Conservation (phyloP, 2,888 invertebrate species). For the Microdon myrmicae region DNA sequence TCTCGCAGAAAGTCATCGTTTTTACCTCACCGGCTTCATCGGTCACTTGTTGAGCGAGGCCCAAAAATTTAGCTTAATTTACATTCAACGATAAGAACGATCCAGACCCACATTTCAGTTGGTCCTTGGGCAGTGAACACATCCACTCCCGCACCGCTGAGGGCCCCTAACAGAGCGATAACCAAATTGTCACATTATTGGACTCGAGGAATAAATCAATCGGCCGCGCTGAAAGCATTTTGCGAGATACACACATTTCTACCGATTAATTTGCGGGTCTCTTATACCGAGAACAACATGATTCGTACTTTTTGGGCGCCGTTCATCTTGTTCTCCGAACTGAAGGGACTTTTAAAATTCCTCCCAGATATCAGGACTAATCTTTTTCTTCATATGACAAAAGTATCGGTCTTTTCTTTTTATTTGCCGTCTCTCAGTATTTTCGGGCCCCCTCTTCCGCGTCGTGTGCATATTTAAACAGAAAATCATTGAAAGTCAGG, state of each 20-base stretch:
- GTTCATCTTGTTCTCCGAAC: conserved; percentile 12
- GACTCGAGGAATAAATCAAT: conserved; percentile 48
- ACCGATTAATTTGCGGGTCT: conserved; percentile 43
- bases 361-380: conserved; percentile 45
- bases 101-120: too few species aligned
- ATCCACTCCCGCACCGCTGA: conserved; percentile 25
- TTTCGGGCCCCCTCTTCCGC: conserved; percentile 1
- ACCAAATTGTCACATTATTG: conserved; percentile 50
- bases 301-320: neutral
- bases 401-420: conserved; percentile 31
- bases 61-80: too few species aligned
- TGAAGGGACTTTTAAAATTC: conserved; percentile 48
- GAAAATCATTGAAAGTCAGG: conserved; percentile 29
- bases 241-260: conserved; percentile 49
- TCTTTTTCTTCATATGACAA: conserved; percentile 49
- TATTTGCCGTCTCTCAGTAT: neutral
- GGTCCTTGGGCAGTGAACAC: too few species aligned
- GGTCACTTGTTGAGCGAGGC: too few species aligned
- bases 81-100: too few species aligned
- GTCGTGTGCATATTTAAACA: conserved; percentile 20
- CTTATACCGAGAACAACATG: conserved; percentile 6
- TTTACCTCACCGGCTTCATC: too few species aligned
- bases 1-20: too few species aligned
- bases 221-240: conserved; percentile 51
- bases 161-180: conserved; percentile 25